Base-by-base conservation (phyloP, 1,140 invertebrate species). In the Drosophila cardini region DNA sequence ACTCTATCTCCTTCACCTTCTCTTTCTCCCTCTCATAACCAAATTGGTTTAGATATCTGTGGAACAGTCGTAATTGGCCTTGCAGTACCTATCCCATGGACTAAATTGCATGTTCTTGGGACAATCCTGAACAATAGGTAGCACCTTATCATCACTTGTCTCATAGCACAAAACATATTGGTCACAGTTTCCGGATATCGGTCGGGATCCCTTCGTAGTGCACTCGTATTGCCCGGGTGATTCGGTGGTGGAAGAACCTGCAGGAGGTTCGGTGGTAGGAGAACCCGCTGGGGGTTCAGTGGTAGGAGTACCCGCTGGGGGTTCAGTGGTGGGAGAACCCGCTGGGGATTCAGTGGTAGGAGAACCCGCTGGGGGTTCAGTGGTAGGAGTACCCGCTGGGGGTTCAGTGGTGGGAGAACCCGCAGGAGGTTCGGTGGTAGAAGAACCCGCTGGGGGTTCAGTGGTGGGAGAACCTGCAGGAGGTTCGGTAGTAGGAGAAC, bases 31-130 rank as follows among this genome's bases (percentile, higher is more conserved):
- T 21, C 10, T 38, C 11, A n/a, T 36, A 26, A 7, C 46, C 40
- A 8, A 11, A 11, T 7, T 11, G 11, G 15, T 8, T 16, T 9
- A 15, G 9, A 0, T 11, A 38, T 4, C 48, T 48, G 32, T 38
- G 1, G n/a, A 13, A 34, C 89, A 91, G 4, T 63, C 42, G 15
- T 32, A 83, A 0, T 2, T 1, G 0, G 0, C 0, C 0, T 11
- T 6, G 40, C 90, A 91, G 18, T 40, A 84, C 3, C 45, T 42
- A 0, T 0, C 0, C 0, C 15, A 0, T 0, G 78, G 70, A 72
- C 85, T 32, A 18, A 85, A 91, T 38, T 85, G n/a, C 76, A 90
- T 86, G 0, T 0, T 16, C 0, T 5, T 1, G 0, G 82, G 85
- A 32, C 90, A 91, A 5, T 60, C 32, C 0, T 40, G n/a, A 9